Base-by-base conservation (phyloP, 2,113 vertebrate genomes). In the Oostethus manadensis region DNA sequence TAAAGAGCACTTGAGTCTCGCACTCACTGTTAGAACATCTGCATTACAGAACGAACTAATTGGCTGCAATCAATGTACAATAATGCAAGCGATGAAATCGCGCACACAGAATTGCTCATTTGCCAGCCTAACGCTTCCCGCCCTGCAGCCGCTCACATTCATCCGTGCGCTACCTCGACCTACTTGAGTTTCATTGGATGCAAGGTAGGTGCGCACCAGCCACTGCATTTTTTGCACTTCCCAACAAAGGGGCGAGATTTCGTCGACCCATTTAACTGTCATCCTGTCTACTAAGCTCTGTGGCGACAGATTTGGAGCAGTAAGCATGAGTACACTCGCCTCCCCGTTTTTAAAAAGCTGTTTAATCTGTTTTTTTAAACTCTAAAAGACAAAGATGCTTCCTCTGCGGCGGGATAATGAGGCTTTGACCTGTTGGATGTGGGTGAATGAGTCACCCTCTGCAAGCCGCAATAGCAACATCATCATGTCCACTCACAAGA, bases 211-310 rank as follows among this genome's bases (percentile, higher is more conserved):
- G 29, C 58, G 62, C 57, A 54, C 51, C 64, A 56, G 58, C 60
- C 64, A 61, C 65, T 53, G 57, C n/a, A 13, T 55, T 55, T 55
- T 21, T 49, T 70, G 62, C 60, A 44, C 62, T 72, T 42, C 38
- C 56, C 55, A 66, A 60, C 61, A 51, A 64, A 51, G 46, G 67
- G 51, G 62, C 40, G 44, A 74, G 70, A 42, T 75, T 61, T 50
- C 72, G 67, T 70, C 44, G 68, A 81, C 80, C 80, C 69, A 75
- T 71, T 81, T 83, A 66, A 42, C 68, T 67, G 71, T 69, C 71
- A 71, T 64, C 42, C 68, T 67, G 58, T 73, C 49, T 75, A 33
- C 1, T 17, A 78, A 74, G n/a, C 64, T 55, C 68, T 68, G 70
- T 68, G 59, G 67, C 71, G 70, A 71, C 68, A 56, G 68, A 77